Evolutionary conservation across 30 jellyfish, hydroid and myxozoan genomes (phyloP), one percentile per base, ranked within the genome.

Genomic region (Aurelia aurita complex sp. Pacific): DNA sequence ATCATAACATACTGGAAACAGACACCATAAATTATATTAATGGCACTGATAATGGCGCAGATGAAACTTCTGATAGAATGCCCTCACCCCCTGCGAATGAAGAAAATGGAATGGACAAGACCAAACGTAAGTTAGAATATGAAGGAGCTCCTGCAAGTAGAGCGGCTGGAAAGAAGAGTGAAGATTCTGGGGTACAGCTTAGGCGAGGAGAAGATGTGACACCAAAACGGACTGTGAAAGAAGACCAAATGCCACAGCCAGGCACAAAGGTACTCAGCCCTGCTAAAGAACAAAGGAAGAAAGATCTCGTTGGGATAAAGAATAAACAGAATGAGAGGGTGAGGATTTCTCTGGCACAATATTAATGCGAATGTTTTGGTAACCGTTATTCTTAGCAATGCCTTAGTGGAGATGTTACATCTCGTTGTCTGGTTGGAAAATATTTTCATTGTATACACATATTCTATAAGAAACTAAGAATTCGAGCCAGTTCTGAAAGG

Each of bases 311-410:
- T 18, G 90, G 77, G 42, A 54, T 87, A 46, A 66, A 69, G 67
- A 73, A 68, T 5, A 69, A 71, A 55, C 96, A 87, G 65, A 75
- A 69, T 43, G 96, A 87, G 15, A 69, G 96, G 91, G 96, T 87
- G 11, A 57, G 15, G 0, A 40, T 40, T 9, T 40, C 52, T 40
- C 52, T 40, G 52, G 52, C 5, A 38, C 50, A 38, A 38, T 38
- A 38, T 38, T 38, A 2, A 4, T 38, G 50, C 50, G 5, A 38
- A 38, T 4, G 50, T 38, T 38, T 38, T 38, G 5, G 5, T 38
- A 38, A 38, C 50, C 29, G 29, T 23, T 23, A 23, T 23, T 23
- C 29, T 23, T 23, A 23, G 29, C 29, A 23, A 23, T 23, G 29
- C 29, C 29, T 23, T 23, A 23, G 29, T 23, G 29, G 29, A 23